Evolutionary conservation across 2,888 invertebrate genomes (phyloP).

Genomic region (Bibio marci): DNA sequence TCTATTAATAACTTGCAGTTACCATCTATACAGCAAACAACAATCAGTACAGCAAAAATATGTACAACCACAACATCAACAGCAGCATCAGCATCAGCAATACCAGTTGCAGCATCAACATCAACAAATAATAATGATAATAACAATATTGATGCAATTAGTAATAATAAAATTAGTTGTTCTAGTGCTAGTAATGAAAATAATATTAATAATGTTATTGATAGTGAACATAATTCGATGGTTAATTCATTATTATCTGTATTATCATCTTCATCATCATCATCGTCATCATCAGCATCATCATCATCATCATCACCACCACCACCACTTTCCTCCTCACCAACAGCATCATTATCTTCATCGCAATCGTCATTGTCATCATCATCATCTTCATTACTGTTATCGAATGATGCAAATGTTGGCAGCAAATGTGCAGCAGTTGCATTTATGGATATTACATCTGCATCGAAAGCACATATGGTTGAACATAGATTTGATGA

Average conservation of each 20-base stretch:
- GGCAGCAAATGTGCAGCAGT: slow-evolving; percentile 54
- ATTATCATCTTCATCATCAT: no score
- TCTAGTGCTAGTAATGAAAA: slow-evolving; percentile 3
- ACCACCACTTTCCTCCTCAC: neutral
- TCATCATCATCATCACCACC: no score
- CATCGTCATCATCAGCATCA: no score
- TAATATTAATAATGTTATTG: slow-evolving; percentile 4
- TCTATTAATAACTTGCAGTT: neutral
- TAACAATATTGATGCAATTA: neutral
- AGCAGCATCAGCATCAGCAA: neutral
- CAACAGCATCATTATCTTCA: neutral
- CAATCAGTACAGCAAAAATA: neutral
- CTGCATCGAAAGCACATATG: slow-evolving; percentile 85
- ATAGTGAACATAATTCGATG: slow-evolving; percentile 12
- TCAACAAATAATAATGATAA: neutral
- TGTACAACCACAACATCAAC: neutral
- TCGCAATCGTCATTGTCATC: neutral
- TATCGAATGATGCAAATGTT: slow-evolving; percentile 8
- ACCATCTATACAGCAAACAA: slow-evolving; percentile 3
- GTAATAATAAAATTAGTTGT: slow-evolving; percentile 4
- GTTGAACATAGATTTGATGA: slow-evolving; percentile 80
- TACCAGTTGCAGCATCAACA: no score
- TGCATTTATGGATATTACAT: slow-evolving; percentile 94
- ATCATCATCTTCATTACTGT: slow-evolving; percentile 13
- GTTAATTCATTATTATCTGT: no score